phyloP scores from a whole-genome alignment of 1,140 invertebrate species.

The Galleria mellonella region DNA sequence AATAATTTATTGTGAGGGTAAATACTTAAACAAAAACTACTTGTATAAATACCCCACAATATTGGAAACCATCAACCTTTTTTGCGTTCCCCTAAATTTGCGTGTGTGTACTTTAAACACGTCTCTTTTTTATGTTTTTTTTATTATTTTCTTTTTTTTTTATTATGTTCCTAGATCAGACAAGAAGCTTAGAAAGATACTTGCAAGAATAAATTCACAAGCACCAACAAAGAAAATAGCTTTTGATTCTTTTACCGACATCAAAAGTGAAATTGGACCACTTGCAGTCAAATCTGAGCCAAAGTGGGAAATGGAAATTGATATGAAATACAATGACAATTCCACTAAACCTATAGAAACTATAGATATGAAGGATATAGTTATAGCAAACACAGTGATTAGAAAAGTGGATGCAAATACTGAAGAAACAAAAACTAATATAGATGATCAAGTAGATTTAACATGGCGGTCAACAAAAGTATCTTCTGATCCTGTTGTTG shows the following conservation, averaged over 20 bases:
- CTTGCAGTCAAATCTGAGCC: constrained; percentile 53
- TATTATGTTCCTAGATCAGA: constrained; percentile 32
- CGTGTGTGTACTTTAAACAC: too few relatives aligned
- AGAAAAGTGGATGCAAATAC: constrained; percentile 46
- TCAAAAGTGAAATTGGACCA: constrained; percentile 63
- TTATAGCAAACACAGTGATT: constrained; percentile 65
- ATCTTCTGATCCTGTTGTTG: constrained; percentile 8
- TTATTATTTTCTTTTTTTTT: too few relatives aligned
- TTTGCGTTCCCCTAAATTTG: too few relatives aligned
- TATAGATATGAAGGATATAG: constrained; percentile 49
- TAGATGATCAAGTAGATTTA: constrained; percentile 8
- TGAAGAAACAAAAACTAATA: constrained; percentile 16
- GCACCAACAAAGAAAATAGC: constrained; percentile 60
- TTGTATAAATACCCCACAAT: too few relatives aligned
- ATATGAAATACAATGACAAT: constrained; percentile 21
- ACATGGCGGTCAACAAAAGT: constrained; percentile 8
- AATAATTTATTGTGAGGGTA: too few relatives aligned
- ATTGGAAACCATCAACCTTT: too few relatives aligned
- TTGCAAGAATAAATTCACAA: constrained; percentile 30
- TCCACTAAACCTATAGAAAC: constrained; percentile 24
- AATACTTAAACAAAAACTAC: too few relatives aligned
- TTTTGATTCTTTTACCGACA: constrained; percentile 63
- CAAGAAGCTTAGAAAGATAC: constrained; percentile 43
- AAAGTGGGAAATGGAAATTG: constrained; percentile 64
- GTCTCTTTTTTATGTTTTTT: too few relatives aligned